Percentiles rank a stretch among this genome's conserved stretches.
Evolutionary conservation across 1,140 invertebrate species (phyloP).

Genomic region (Hestina assimilis): DNA sequence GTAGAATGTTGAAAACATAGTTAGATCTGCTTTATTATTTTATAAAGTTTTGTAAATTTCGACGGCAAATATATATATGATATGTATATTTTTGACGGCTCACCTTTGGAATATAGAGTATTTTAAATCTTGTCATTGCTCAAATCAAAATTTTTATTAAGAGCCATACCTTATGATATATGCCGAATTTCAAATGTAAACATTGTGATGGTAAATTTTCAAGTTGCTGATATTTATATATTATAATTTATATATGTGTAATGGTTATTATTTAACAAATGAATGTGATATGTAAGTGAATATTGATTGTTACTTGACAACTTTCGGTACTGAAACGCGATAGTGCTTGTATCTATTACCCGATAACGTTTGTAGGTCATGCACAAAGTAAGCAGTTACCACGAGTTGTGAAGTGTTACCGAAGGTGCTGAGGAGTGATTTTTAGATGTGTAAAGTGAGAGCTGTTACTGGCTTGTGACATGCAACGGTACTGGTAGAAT

Average conservation of each 20-base stretch:
- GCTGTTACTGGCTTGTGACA: slow-evolving; percentile 51
- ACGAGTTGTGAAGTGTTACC: slow-evolving; percentile 53
- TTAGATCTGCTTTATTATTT: slow-evolving; percentile 76
- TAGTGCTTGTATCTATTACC: neutral
- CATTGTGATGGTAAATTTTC: slow-evolving; percentile 66
- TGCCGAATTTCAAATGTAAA: slow-evolving; percentile 68
- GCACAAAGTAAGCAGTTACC: slow-evolving; percentile 29
- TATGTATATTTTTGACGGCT: slow-evolving; percentile 72
- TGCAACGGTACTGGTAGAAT: slow-evolving; percentile 31
- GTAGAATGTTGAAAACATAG: slow-evolving; percentile 72
- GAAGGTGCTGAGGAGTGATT: slow-evolving; percentile 64
- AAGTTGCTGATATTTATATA: slow-evolving; percentile 61
- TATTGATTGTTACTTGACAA: slow-evolving; percentile 59
- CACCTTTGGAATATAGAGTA: slow-evolving; percentile 71
- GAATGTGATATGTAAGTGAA: slow-evolving; percentile 72
- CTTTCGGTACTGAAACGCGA: slow-evolving; percentile 38
- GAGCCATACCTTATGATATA: slow-evolving; percentile 67
- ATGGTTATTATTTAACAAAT: slow-evolving; percentile 64
- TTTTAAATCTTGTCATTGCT: slow-evolving; percentile 70
- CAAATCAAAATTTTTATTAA: slow-evolving; percentile 72
- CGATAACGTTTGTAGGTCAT: neutral
- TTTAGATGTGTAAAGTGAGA: slow-evolving; percentile 32
- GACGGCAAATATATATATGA: slow-evolving; percentile 51
- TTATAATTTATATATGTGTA: slow-evolving; percentile 51
- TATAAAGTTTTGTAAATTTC: slow-evolving; percentile 67